These are phyloP conservation scores for Diplolepis rosae DNA, from an alignment of 2,888 invertebrate genomes.

Conservation along the genomic window DNA sequence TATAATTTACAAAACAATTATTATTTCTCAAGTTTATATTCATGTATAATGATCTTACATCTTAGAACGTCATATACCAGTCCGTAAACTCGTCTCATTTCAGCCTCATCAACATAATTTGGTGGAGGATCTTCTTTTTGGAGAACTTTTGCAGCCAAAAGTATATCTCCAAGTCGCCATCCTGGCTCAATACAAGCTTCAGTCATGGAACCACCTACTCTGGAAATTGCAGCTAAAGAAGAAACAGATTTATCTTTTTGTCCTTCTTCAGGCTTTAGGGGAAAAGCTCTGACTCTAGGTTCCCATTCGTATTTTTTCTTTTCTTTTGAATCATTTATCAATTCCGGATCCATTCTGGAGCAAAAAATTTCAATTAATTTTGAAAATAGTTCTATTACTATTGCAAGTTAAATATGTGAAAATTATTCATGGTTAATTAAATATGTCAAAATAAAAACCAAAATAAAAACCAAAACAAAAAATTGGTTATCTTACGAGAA, in stretches of 20 bases:
- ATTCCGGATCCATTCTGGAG: constrained; percentile 21
- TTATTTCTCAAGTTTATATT: neutral
- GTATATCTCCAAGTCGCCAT: constrained; percentile 65
- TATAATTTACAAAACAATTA: neutral
- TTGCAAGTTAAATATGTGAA: too few species aligned
- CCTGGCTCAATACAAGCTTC: constrained; percentile 60
- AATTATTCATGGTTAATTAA: too few species aligned
- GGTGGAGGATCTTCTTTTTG: constrained; percentile 42
- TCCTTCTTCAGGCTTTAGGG: constrained; percentile 45
- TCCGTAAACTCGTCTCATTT: constrained; percentile 83
- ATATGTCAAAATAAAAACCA: too few species aligned
- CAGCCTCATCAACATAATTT: constrained; percentile 78
- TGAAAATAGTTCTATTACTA: too few species aligned
- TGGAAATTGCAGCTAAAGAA: constrained; percentile 45
- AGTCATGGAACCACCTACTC: constrained; percentile 58
- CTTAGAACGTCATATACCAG: constrained; percentile 84
- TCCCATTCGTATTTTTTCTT: constrained; percentile 60
- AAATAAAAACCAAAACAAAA: neutral
- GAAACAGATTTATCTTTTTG: constrained; percentile 39
- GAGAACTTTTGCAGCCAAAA: constrained; percentile 63
- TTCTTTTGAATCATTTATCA: neutral
- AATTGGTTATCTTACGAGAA: too few species aligned
- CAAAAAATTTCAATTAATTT: too few species aligned
- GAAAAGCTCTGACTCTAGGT: constrained; percentile 43
- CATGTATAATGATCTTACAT: constrained; percentile 76